These are phyloP conservation scores for Bombylius major DNA, from an alignment of 2,888 invertebrate genomes.

Conservation along the genomic window DNA sequence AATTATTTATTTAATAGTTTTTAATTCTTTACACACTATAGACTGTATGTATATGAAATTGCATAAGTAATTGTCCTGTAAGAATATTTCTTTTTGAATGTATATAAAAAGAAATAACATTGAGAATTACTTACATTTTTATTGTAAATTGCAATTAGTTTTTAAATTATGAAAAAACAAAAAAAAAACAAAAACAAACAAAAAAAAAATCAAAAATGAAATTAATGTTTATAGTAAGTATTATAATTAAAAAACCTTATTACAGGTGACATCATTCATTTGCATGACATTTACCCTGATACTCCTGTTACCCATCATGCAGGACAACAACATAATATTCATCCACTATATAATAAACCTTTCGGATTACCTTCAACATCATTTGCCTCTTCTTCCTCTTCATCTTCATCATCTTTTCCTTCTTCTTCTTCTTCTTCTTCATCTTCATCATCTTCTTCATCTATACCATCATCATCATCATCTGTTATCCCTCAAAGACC, in stretches of 20 bases:
- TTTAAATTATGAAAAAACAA: not conserved
- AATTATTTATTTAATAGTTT: no score
- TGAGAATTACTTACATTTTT: no score
- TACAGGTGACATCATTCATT: constrained; percentile 38
- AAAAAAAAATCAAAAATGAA: not conserved
- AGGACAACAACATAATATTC: not conserved
- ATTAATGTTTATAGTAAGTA: not conserved
- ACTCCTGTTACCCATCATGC: constrained; percentile 15
- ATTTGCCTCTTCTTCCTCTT: not conserved
- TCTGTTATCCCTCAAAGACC: no score
- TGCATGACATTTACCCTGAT: constrained; percentile 36
- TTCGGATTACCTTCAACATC: not conserved
- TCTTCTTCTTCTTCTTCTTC: not conserved
- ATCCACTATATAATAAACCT: not conserved
- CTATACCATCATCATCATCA: not conserved
- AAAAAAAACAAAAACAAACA: not conserved
- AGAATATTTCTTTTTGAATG: no score
- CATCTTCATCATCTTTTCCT: not conserved
- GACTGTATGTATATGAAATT: no score
- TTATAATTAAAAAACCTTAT: constrained; percentile 6
- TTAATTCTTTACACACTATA: no score
- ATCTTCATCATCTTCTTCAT: not conserved
- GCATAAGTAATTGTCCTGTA: no score
- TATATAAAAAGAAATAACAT: no score
- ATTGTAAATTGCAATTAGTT: no score